Conservation (phyloP, 2,797 vertebrate genomes). For the Loriculus beryllinus region DNA sequence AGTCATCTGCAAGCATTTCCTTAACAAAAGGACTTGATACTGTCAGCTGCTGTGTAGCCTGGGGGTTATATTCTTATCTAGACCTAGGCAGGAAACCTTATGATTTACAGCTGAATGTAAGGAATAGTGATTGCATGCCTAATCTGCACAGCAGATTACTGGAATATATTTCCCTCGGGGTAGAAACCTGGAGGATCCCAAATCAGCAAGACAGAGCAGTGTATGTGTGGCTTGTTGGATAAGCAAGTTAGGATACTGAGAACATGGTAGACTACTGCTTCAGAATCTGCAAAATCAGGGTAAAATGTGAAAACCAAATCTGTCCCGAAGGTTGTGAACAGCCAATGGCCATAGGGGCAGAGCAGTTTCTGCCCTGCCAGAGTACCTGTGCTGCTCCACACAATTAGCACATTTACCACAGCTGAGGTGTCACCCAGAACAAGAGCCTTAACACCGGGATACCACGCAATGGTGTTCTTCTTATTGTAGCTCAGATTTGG, state of each 20-base stretch:
- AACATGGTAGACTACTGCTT: background rate
- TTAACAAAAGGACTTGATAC: conserved; percentile 20
- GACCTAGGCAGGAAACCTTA: background rate
- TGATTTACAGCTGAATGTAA: conserved; percentile 39
- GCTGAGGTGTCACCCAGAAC: background rate
- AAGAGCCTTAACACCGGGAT: background rate
- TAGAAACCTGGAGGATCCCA: background rate
- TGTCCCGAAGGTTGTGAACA: background rate
- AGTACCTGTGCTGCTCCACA: background rate
- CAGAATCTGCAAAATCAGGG: background rate
- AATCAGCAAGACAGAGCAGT: background rate
- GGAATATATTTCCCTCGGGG: background rate
- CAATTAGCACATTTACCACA: background rate
- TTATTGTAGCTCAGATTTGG: rapidly evolving
- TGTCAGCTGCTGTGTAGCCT: conserved; percentile 1
- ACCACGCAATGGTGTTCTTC: rapidly evolving
- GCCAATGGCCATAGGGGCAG: background rate
- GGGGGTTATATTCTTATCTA: conserved; percentile 34
- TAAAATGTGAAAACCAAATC: background rate
- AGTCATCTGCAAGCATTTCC: conserved; percentile 16
- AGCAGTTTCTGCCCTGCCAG: rapidly evolving
- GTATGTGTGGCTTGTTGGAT: background rate
- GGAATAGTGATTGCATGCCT: background rate
- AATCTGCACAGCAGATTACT: background rate
- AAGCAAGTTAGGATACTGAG: background rate